Percentiles rank a stretch among this genome's conserved stretches.
Conservation (phyloP, 2,797 vertebrate genomes). For the Thamnophis elegans region DNA sequence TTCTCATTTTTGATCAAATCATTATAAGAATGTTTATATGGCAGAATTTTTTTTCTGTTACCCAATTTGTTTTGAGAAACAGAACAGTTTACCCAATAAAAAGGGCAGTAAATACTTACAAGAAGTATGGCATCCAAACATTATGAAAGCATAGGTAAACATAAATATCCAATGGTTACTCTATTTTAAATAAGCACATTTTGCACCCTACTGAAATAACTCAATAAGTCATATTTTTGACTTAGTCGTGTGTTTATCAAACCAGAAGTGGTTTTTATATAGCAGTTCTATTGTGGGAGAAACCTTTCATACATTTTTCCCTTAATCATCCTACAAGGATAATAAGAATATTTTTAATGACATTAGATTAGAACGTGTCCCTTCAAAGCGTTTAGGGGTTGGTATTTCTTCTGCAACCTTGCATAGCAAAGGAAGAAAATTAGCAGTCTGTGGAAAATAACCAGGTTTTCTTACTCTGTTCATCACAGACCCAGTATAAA, state of each 20-base stretch:
- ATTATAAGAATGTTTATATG: slow-evolving; percentile 9
- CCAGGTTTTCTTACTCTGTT: background rate
- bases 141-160: background rate
- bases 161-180: background rate
- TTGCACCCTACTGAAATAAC: background rate
- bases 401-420: background rate
- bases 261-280: background rate
- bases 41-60: slow-evolving; percentile 14
- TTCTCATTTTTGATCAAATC: slow-evolving; percentile 46
- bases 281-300: background rate
- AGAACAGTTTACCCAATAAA: slow-evolving; percentile 1
- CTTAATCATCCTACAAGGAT: background rate
- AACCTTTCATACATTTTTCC: background rate
- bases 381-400: background rate
- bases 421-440: background rate
- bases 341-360: background rate
- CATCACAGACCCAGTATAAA: background rate
- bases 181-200: background rate
- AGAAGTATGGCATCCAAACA: background rate
- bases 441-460: background rate
- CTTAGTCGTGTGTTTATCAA: background rate
- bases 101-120: background rate
- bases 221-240: background rate
- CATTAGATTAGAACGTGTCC: background rate
- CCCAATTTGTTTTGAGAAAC: slow-evolving; percentile 8